phyloP scores from a whole-genome alignment of 2,113 vertebrate species.

The Eulacestoma nigropectus region DNA sequence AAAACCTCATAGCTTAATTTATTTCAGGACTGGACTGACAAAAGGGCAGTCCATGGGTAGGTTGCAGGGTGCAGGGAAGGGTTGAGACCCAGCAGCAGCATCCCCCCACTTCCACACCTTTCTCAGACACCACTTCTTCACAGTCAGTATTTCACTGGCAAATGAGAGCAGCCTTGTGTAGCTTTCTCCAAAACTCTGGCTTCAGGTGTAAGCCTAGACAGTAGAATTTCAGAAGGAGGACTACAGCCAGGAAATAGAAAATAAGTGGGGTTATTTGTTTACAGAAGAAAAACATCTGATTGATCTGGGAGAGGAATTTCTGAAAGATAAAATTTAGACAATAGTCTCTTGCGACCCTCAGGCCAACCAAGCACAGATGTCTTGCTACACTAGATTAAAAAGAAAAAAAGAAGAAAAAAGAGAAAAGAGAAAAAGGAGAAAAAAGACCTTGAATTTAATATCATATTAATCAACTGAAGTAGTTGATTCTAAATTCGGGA shows the following conservation, averaged over 20 bases:
- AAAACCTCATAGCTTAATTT: background rate
- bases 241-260: background rate
- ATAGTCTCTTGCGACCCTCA: background rate
- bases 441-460: background rate
- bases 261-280: background rate
- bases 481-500: background rate
- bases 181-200: background rate
- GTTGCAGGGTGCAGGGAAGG: background rate
- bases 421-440: background rate
- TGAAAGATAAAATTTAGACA: background rate
- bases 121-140: background rate
- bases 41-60: background rate
- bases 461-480: background rate
- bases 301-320: background rate
- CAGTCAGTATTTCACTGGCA: background rate
- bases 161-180: background rate
- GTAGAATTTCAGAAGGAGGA: background rate
- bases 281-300: background rate
- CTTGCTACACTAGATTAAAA: background rate
- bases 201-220: background rate
- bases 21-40: background rate
- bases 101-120: accelerated
- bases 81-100: background rate
- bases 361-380: background rate
- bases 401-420: background rate